A percentile compares a stretch with the other conserved stretches of the same genome.
Conservation (phyloP, 2,888 invertebrate species). For the Melanargia galathea region DNA sequence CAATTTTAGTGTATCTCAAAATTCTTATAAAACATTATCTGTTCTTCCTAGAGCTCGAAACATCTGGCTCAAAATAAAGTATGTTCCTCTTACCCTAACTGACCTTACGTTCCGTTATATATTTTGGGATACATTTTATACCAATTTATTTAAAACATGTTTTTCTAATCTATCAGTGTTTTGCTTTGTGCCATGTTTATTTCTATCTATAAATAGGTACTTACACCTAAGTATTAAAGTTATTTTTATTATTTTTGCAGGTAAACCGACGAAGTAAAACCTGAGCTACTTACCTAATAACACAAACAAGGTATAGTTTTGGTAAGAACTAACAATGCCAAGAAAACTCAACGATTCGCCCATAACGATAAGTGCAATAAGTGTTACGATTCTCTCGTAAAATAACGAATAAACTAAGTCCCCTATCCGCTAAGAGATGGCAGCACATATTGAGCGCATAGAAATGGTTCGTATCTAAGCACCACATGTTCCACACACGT, state of each 20-base stretch:
- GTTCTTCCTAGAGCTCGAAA: no score
- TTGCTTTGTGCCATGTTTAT: neutral
- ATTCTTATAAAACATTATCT: no score
- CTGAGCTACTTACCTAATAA: neutral
- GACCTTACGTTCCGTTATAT: no score
- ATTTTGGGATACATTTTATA: no score
- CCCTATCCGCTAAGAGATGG: constrained; percentile 73
- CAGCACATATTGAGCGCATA: constrained; percentile 40
- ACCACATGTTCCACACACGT: constrained; percentile 47
- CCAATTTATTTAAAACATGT: no score
- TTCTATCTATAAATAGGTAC: no score
- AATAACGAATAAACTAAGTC: constrained; percentile 40
- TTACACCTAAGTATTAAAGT: no score
- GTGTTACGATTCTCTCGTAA: constrained; percentile 39
- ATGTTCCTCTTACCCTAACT: no score
- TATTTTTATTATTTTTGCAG: constrained; percentile 53
- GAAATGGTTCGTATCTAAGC: constrained; percentile 47
- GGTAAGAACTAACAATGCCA: constrained; percentile 33
- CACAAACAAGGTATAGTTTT: constrained; percentile 25
- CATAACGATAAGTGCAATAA: constrained; percentile 34
- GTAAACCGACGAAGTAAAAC: constrained; percentile 43
- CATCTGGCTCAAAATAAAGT: no score
- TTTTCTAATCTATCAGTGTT: no score
- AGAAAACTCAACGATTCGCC: constrained; percentile 23
- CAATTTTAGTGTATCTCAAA: no score